Evolutionary conservation across 2,888 invertebrate species (phyloP).

Genomic region (Amorpha juglandis): DNA sequence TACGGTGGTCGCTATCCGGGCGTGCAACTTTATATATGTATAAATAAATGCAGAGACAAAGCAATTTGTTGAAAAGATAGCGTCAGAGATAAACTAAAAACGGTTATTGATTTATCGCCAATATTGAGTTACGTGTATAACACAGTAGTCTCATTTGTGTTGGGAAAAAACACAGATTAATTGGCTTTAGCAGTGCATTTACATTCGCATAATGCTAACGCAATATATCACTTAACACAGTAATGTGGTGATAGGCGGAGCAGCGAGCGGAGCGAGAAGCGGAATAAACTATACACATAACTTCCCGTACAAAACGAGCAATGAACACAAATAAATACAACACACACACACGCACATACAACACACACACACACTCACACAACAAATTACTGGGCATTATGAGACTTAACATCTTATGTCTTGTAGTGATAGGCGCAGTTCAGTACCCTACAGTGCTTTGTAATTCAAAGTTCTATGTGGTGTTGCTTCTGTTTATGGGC

Average conservation of each 20-base stretch:
- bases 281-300: background rate
- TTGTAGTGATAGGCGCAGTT: too few species aligned
- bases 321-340: too few species aligned
- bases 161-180: constrained; percentile 28
- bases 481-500: too few species aligned
- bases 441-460: too few species aligned
- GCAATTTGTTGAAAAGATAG: constrained; percentile 14
- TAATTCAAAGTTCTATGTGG: too few species aligned
- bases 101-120: constrained; percentile 4
- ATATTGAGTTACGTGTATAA: constrained; percentile 10
- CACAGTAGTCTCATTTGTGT: constrained; percentile 24
- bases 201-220: constrained; percentile 28
- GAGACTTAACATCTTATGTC: too few species aligned
- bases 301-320: too few species aligned
- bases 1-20: too few species aligned
- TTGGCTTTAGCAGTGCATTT: constrained; percentile 36
- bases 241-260: constrained; percentile 3
- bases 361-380: too few species aligned
- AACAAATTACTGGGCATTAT: too few species aligned
- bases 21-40: too few species aligned
- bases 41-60: background rate
- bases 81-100: background rate
- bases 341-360: too few species aligned
- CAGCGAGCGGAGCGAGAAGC: constrained; percentile 29
- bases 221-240: constrained; percentile 28